Evolutionary conservation across 2,888 invertebrate genomes (phyloP), one percentile per base, ranked within the genome.

Genomic region (Drosophila borealis): DNA sequence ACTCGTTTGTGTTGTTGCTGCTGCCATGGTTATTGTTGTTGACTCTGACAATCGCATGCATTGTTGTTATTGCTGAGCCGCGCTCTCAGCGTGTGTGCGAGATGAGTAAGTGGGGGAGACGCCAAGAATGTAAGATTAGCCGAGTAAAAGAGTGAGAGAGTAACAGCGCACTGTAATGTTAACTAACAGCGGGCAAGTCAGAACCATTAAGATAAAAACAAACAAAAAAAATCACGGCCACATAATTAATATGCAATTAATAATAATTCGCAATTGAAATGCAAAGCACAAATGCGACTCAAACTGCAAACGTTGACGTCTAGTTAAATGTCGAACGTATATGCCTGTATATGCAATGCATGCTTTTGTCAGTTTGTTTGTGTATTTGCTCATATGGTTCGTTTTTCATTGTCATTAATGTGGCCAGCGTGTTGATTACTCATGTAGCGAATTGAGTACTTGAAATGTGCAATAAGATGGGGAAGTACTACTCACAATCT

Each of bases 391-490:
- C 80, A 82, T 67, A 41, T 77, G 86, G 55, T 79, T 57, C 67
- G 65, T 36, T 61, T 77, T 78, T 79, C 88, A 81, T 81, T 81
- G 85, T 82, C 83, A 85, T 79, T 69, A 68, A 54, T 66, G 56
- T 51, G 57, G 79, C 33, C 37, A 41, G 62, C 60, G 59, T 73
- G 51, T 74, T 55, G 75, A 79, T 75, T 75, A 75, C 79, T 75
- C 75, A 55, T 64, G 19, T 46, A 9, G 46, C 54, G 41, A 68
- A 62, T 44, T 21, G 57, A 61, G 49, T 49, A 66, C 60, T 62
- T 74, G 48, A 78, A 67, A 70, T 80, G 55, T 84, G 82, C 69
- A 81, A 55, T 49, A 75, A 65, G 59, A 66, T 56, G 66, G 82
- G 70, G 76, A 75, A 75, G 14, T 39, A 73, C 77, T 56, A 37